Base-by-base conservation (phyloP, 2,113 vertebrate species). In the Otis tarda region DNA sequence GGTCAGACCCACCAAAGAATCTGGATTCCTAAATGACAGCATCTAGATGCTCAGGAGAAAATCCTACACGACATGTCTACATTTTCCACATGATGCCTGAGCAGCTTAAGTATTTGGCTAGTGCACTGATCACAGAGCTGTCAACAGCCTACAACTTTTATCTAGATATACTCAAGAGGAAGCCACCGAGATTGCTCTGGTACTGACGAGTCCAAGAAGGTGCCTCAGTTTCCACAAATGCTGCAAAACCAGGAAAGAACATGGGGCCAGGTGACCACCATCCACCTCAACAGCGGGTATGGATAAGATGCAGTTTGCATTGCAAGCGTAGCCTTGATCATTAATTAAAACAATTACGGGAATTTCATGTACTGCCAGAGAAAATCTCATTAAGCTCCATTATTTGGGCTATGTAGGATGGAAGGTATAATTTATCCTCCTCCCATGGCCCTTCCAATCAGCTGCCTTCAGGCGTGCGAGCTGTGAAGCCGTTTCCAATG, bases 361-460 rank as follows among this genome's bases (percentile, higher is more conserved):
- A 92, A 96, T 87, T 89, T 45, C 73, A 60, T 4, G n/a, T 52
- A 75, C 83, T 83, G 73, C 45, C 70, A 76, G 55, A 25, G 80
- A 93, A 87, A 93, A 96, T 28, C 73, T 87, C 84, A 90, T 87
- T 91, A 95, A 84, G 86, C 53, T 76, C 83, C 83, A 94, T 95
- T 94, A 93, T 76, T 89, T 2, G 25, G 56, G 55, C 69, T 93
- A 45, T 1, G 4, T 37, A 87, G 88, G 73, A 89, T 77, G 60
- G n/a, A 76, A 89, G 67, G 70, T 87, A 30, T 87, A 84, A 92
- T 93, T 93, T 84, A 85, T 53, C 55, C 71, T 82, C 70, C 74
- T 93, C 84, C 69, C 73, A 27, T 22, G 64, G 91, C 41, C 61
- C 43, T 95, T 87, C 63, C 87, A 83, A 82, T 69, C 21, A 1